Percentiles rank a stretch among this genome's conserved stretches.
These are phyloP conservation scores for Microctenopoma stevenorrisi DNA, from an alignment of 2,797 vertebrate species.

Conservation along the genomic window DNA sequence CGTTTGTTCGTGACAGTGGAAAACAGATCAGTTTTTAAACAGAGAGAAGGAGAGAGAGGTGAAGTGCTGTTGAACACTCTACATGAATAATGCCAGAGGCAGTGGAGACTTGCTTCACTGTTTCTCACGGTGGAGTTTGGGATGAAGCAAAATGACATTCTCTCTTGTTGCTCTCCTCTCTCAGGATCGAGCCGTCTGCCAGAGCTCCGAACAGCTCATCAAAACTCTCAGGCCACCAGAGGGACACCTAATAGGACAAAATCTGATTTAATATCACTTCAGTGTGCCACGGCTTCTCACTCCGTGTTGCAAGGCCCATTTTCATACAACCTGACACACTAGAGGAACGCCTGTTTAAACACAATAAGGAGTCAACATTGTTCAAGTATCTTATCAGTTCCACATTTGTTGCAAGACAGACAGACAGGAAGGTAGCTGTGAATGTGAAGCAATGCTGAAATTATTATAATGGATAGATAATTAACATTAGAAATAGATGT, in stretches of 20 bases:
- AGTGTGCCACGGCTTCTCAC: constrained; percentile 40
- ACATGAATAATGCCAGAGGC: constrained; percentile 68
- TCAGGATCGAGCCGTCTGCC: constrained; percentile 50
- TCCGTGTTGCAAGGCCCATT: constrained; percentile 27
- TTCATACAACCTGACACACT: constrained; percentile 41
- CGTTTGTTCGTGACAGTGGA: constrained; percentile 29
- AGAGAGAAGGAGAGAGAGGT: constrained; percentile 11
- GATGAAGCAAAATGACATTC: constrained; percentile 63
- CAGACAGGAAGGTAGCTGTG: not conserved
- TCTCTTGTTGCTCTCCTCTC: constrained; percentile 47
- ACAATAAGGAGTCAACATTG: constrained; percentile 36
- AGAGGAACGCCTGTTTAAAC: constrained; percentile 53
- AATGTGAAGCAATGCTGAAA: constrained; percentile 1
- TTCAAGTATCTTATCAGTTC: constrained; percentile 21
- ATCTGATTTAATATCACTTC: constrained; percentile 66
- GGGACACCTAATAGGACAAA: constrained; percentile 52
- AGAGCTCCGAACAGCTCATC: constrained; percentile 66
- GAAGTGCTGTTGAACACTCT: constrained; percentile 37
- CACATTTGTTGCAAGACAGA: constrained; percentile 1
- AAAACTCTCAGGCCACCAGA: constrained; percentile 50
- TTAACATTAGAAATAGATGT: too few relatives aligned
- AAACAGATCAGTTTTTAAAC: constrained; percentile 44
- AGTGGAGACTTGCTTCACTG: constrained; percentile 48
- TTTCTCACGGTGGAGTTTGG: constrained; percentile 56
- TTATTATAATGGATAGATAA: too few relatives aligned